These are phyloP conservation scores for Drosophila mayri DNA, from an alignment of 1,140 invertebrate genomes.

Conservation along the genomic window DNA sequence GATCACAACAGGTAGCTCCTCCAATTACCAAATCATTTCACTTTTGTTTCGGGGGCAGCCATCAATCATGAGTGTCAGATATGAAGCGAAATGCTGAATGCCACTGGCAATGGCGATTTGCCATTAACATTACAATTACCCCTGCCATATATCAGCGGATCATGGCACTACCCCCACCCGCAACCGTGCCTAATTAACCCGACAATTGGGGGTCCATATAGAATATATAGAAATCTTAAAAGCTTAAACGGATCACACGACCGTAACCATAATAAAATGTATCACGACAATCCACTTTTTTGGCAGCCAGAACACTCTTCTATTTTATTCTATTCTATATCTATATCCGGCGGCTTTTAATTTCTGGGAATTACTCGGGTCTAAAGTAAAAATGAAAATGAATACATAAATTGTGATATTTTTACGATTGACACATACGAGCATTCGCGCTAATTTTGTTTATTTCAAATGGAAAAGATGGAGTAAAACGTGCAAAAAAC, in stretches of 20 bases:
- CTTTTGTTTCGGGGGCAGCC: constrained; percentile 5
- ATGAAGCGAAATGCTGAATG: constrained; percentile 21
- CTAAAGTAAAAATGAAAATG: constrained; percentile 23
- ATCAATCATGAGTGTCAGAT: constrained; percentile 49
- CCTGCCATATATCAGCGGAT: constrained; percentile 22
- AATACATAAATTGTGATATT: constrained; percentile 34
- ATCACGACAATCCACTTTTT: constrained; percentile 8
- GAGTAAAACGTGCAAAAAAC: constrained; percentile 1
- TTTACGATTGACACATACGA: constrained; percentile 47
- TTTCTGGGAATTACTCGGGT: constrained; percentile 17
- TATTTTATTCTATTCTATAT: constrained; percentile 20
- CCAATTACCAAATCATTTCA: constrained; percentile 37
- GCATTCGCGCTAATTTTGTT: constrained; percentile 16
- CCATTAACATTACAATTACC: constrained; percentile 22
- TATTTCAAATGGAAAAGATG: constrained; percentile 5
- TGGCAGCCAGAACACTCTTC: constrained; percentile 9
- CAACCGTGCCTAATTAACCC: constrained; percentile 45
- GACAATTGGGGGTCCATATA: constrained; percentile 41
- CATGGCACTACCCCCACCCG: constrained; percentile 5
- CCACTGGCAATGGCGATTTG: constrained; percentile 13
- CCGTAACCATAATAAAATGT: constrained; percentile 18
- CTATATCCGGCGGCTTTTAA: constrained; percentile 23
- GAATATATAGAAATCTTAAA: constrained; percentile 35
- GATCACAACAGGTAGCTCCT: background rate
- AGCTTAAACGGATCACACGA: constrained; percentile 47